Evolutionary conservation across 2,113 vertebrate species (phyloP), one percentile per base, ranked within the genome.

Genomic region (Oceanodroma tethys): DNA sequence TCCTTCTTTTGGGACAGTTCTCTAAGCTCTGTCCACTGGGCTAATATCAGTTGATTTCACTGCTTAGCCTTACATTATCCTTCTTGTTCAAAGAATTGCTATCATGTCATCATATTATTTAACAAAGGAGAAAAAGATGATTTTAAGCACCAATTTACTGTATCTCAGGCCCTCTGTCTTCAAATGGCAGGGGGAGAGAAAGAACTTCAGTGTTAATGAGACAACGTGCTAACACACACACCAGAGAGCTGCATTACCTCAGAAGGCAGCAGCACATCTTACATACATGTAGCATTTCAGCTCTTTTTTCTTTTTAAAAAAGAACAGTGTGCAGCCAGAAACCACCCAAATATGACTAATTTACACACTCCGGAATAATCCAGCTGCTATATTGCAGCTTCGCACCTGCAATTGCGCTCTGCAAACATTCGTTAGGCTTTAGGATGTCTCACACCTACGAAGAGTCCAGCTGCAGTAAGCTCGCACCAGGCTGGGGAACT

Each of bases 391-490:
- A 10, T 21, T 40, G 38, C 43, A 90, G 47, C n/a, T 82, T 45
- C 9, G 3, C 62, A 72, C 13, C 66, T 36, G 71, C 48, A 42
- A 20, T 5, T 25, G 23, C 6, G 13, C 36, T 55, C 76, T 73
- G 42, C 29, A 68, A 63, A 56, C 29, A 3, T 26, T 43, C 32
- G 27, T 26, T 42, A 48, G 16, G 42, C 21, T 79, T 93, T 40
- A 60, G n/a, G 47, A 18, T 60, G 14, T 26, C 66, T 62, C 60
- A 34, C 9, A 43, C 16, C 16, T n/a, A 11, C 0, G 0, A 16
- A 36, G 9, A 58, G 52, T 30, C 50, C 50, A 55, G 71, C 11
- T 14, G 52, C 56, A 50, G 18, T 0, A 1, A 82, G 56, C 29
- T 59, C 5, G 2, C 63, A 47, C 25, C 32, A 72, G 72, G 26